These are phyloP conservation scores for Mastomys natalensis DNA, from an alignment of 2,113 vertebrate species.

Conservation along the genomic window DNA sequence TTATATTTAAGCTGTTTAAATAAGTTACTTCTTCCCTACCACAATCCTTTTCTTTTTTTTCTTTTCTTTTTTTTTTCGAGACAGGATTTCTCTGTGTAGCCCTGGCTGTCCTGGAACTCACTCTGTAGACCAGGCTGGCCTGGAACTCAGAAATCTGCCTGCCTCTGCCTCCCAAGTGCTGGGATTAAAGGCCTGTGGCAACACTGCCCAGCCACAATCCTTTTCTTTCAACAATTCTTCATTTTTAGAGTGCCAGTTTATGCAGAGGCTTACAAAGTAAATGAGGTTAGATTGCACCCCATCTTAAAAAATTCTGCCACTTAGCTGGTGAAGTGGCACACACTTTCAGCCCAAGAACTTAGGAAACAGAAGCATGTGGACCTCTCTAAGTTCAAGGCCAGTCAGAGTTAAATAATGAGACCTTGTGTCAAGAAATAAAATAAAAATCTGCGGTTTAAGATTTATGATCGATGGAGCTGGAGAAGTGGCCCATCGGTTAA, in stretches of 20 bases:
- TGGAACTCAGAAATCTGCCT: no score
- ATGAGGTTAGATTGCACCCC: background rate
- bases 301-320: background rate
- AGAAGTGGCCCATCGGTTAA: background rate
- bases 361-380: background rate
- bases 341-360: background rate
- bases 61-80: no score
- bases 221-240: background rate
- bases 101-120: no score
- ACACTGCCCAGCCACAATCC: no score
- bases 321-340: background rate
- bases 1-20: slow-evolving; percentile 42
- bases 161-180: no score
- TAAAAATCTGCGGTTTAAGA: background rate
- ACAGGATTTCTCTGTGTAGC: no score
- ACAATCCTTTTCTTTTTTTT: background rate
- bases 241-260: background rate
- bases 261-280: background rate
- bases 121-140: no score
- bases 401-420: background rate
- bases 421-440: background rate
- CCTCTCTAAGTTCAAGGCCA: background rate
- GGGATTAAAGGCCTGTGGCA: no score
- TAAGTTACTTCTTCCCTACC: background rate
- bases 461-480: background rate